A percentile compares a stretch with the other conserved stretches of the same genome.
phyloP scores from a whole-genome alignment of 2,797 vertebrate genomes.

The Miichthys miiuy region DNA sequence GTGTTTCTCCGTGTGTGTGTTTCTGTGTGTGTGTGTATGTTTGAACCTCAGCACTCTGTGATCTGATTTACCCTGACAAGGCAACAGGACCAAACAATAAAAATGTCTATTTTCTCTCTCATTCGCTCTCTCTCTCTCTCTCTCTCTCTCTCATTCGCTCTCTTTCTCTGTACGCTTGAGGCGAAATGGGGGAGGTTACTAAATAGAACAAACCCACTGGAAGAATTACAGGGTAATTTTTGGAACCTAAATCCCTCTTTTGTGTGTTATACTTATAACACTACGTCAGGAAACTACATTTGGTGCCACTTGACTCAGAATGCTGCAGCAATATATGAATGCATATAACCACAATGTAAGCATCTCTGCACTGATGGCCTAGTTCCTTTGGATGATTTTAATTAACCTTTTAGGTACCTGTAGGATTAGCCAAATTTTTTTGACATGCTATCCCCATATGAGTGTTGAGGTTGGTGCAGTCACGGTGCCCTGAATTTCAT shows the following conservation, averaged over 20 bases:
- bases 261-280: constrained; percentile 22
- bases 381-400: constrained; percentile 8
- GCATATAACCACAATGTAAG: not conserved
- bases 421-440: not conserved
- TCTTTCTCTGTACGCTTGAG: constrained; percentile 48
- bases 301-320: constrained; percentile 8
- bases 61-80: constrained; percentile 77
- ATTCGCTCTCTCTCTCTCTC: constrained; percentile 23
- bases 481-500: not conserved
- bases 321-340: constrained; percentile 8
- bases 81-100: constrained; percentile 73
- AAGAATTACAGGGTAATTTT: constrained; percentile 44
- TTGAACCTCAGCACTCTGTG: constrained; percentile 54
- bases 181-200: constrained; percentile 52
- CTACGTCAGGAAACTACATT: constrained; percentile 19
- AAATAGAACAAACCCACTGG: constrained; percentile 51
- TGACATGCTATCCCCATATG: not conserved
- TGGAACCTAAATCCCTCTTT: constrained; percentile 30
- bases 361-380: not conserved
- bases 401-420: constrained; percentile 1
- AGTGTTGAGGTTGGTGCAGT: not conserved
- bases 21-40: constrained; percentile 23
- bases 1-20: constrained; percentile 19
- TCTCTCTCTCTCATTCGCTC: constrained; percentile 27
- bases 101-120: constrained; percentile 73